Conservation (phyloP, 2,888 invertebrate genomes). For the Latrodectus elegans region DNA sequence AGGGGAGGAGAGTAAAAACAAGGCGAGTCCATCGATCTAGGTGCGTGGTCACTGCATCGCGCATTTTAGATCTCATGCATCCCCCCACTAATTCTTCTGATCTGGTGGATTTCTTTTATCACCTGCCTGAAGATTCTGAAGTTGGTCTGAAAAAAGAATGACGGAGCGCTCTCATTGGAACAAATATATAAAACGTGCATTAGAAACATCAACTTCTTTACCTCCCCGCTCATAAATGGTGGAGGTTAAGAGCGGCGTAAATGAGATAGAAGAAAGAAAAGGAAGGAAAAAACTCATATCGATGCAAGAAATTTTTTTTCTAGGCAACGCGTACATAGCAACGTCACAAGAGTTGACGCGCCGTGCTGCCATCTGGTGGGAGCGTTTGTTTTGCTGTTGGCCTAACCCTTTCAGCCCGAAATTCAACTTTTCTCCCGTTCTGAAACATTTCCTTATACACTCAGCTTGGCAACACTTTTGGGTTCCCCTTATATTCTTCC, state of each 20-base stretch:
- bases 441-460: neutral
- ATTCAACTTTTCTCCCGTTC: constrained; percentile 5
- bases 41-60: constrained; percentile 48
- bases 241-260: constrained; percentile 43
- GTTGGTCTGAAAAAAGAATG: neutral
- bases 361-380: constrained; percentile 59
- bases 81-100: neutral
- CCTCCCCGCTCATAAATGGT: constrained; percentile 44
- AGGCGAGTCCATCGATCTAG: constrained; percentile 46
- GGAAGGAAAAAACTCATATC: constrained; percentile 7
- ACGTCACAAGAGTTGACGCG: constrained; percentile 50
- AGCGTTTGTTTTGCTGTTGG: constrained; percentile 36
- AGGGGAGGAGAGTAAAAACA: constrained; percentile 46
- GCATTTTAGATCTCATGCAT: constrained; percentile 9
- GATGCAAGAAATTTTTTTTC: constrained; percentile 14
- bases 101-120: constrained; percentile 33
- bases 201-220: constrained; percentile 17
- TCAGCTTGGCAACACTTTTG: too few species aligned
- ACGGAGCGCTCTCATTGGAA: neutral
- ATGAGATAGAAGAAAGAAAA: constrained; percentile 9
- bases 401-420: constrained; percentile 60
- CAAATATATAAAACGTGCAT: neutral
- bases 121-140: constrained; percentile 42
- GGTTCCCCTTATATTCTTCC: too few species aligned
- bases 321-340: constrained; percentile 67